phyloP scores from a whole-genome alignment of 2,888 invertebrate species.

The Cephus spinipes region DNA sequence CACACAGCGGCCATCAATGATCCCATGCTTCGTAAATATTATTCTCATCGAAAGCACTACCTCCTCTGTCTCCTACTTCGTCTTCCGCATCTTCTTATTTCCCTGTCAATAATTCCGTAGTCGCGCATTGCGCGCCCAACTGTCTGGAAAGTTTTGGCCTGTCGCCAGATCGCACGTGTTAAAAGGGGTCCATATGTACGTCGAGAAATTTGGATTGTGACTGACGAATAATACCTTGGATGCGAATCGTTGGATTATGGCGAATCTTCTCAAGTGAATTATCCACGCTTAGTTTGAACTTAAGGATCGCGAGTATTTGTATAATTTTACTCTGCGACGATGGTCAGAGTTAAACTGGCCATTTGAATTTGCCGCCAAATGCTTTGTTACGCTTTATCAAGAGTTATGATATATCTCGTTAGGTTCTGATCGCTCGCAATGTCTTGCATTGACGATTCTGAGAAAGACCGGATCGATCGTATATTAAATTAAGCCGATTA shows the following conservation, averaged over 20 bases:
- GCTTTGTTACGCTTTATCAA: not conserved
- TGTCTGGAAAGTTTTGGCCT: constrained; percentile 63
- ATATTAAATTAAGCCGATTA: constrained; percentile 50
- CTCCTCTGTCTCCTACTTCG: not conserved
- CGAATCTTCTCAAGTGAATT: not conserved
- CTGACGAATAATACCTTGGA: not conserved
- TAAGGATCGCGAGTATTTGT: not conserved
- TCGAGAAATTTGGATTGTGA: not conserved
- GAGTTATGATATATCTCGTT: not conserved
- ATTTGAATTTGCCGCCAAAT: not conserved
- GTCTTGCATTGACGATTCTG: not conserved
- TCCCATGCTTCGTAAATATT: constrained; percentile 41
- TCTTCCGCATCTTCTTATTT: constrained; percentile 14
- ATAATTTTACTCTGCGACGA: not conserved
- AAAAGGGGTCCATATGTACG: not conserved
- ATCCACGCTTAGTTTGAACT: not conserved
- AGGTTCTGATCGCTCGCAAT: not conserved
- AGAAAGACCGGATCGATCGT: constrained; percentile 41
- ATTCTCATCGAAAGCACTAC: constrained; percentile 34
- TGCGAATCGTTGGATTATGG: not conserved
- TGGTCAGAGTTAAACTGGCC: not conserved
- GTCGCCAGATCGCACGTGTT: constrained; percentile 43
- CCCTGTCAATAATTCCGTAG: constrained; percentile 39
- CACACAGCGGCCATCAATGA: not conserved
- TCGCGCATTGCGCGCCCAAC: constrained; percentile 50